phyloP scores from a whole-genome alignment of 2,113 vertebrate species.

The Chloebia gouldiae region DNA sequence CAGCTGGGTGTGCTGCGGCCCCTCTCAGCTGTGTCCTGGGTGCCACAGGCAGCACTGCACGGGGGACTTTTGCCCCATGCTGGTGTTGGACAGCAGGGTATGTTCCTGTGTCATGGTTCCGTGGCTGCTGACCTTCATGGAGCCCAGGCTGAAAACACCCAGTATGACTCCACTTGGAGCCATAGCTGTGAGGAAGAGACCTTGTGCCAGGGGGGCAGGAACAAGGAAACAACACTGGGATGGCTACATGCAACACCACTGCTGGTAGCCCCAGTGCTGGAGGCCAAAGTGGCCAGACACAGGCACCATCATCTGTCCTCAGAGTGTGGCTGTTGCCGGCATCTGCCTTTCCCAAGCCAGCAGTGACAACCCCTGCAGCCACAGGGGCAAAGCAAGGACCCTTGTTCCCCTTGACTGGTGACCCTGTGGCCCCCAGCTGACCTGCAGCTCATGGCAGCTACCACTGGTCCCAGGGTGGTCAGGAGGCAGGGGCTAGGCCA shows the following conservation, averaged over 20 bases:
- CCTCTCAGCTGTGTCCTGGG: not conserved
- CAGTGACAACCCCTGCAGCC: not conserved
- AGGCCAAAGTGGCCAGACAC: not conserved
- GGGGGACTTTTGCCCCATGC: not conserved
- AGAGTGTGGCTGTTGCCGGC: fast-evolving
- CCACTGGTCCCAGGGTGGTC: fast-evolving
- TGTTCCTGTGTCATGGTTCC: not conserved
- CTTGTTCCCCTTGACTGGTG: fast-evolving
- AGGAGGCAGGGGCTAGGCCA: not conserved
- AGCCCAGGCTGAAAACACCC: not conserved
- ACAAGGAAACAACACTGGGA: not conserved
- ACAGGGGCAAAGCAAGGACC: not conserved
- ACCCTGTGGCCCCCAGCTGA: not conserved
- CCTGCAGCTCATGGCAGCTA: not conserved
- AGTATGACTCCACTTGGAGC: fast-evolving
- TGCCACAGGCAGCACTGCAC: not conserved
- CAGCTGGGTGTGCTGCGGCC: fast-evolving
- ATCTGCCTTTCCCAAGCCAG: not conserved
- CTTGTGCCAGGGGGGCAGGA: fast-evolving
- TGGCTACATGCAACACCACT: not conserved
- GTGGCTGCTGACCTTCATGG: not conserved
- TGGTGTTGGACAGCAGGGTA: fast-evolving
- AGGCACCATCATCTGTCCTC: not conserved
- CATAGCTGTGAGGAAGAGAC: fast-evolving
- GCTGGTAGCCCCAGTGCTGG: not conserved